These are phyloP conservation scores for Ancistrus triradiatus DNA, from an alignment of 2,113 vertebrate species.

Conservation along the genomic window DNA sequence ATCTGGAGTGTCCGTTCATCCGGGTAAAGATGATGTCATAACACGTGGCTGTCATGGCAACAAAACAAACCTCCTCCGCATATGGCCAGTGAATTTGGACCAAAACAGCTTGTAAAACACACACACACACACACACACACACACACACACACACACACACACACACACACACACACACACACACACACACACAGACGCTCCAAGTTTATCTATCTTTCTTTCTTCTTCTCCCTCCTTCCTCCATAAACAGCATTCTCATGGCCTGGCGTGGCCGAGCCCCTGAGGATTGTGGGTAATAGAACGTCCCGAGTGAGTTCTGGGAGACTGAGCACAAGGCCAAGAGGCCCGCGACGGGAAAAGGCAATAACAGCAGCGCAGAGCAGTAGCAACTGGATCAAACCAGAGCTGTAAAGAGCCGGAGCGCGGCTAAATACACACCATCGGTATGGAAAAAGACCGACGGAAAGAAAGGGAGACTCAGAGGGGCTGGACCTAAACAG, in stretches of 20 bases:
- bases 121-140: slow-evolving; percentile 4
- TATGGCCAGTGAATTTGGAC: slow-evolving; percentile 27
- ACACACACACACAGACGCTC: not conserved
- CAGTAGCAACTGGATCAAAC: slow-evolving; percentile 36
- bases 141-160: not conserved
- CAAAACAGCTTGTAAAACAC: slow-evolving; percentile 23
- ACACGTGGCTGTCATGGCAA: slow-evolving; percentile 36
- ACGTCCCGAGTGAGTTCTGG: slow-evolving; percentile 30
- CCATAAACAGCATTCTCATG: slow-evolving; percentile 28
- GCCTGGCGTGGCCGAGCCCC: slow-evolving; percentile 17
- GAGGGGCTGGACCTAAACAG: not conserved
- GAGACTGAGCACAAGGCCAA: slow-evolving; percentile 23
- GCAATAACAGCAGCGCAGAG: slow-evolving; percentile 22
- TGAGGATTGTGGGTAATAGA: slow-evolving; percentile 34
- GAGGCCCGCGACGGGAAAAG: slow-evolving; percentile 29
- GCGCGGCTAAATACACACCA: not conserved
- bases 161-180: not conserved
- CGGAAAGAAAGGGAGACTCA: not conserved
- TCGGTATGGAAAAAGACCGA: not conserved
- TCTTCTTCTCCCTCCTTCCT: not conserved
- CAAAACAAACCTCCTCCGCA: slow-evolving; percentile 46
- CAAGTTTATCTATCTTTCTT: not conserved
- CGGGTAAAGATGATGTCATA: slow-evolving; percentile 41
- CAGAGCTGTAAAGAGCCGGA: slow-evolving; percentile 11
- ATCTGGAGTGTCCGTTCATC: slow-evolving; percentile 34